Evolutionary conservation across 2,888 invertebrate genomes (phyloP), one percentile per base, ranked within the genome.

Genomic region (Sympetrum striolatum): DNA sequence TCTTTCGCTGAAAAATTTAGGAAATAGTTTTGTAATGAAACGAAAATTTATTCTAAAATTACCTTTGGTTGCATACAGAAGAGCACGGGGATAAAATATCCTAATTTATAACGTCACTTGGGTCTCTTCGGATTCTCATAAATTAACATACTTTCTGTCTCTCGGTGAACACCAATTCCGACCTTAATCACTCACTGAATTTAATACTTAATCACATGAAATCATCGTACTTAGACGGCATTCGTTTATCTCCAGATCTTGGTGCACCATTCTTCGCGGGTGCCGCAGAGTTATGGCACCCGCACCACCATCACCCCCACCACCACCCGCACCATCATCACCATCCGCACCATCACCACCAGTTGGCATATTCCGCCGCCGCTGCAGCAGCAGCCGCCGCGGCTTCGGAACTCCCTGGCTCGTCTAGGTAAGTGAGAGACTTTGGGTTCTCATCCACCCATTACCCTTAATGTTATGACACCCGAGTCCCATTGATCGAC

Each of bases 211-310:
- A 35, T 53, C 53, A 53, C 53, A 2, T 53, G 53, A 53, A 18
- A 53, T 18, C 53, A 53, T 53, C 53, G 53, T 53, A 53, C 53
- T 53, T 53, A 53, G 53, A 25, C 0, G 0, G 4, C 37, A 22
- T 37, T 22, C 58, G 31, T 92, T 92, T 92, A 93, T 93, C 95
- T 95, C 92, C 96, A 98, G 98, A 98, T 96, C 95, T 99, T 96
- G 98, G 98, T 94, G 97, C 98, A 93, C 98, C 98, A 93, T 98
- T 99, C 96, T 98, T 98, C 96, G 98, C 98, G 93, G 97, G 97
- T 92, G 98, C 97, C 92, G 98, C 98, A 91, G 98, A 99, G 95
- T 95, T 98, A 94, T 99, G 99, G 99, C 97, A 97, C 94, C 98
- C 86, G 86, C 86, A 86, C 64, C 86, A 86, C 86, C 86, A 86